These are phyloP conservation scores for Empidonax traillii DNA, from an alignment of 2,113 vertebrate genomes.

Conservation along the genomic window DNA sequence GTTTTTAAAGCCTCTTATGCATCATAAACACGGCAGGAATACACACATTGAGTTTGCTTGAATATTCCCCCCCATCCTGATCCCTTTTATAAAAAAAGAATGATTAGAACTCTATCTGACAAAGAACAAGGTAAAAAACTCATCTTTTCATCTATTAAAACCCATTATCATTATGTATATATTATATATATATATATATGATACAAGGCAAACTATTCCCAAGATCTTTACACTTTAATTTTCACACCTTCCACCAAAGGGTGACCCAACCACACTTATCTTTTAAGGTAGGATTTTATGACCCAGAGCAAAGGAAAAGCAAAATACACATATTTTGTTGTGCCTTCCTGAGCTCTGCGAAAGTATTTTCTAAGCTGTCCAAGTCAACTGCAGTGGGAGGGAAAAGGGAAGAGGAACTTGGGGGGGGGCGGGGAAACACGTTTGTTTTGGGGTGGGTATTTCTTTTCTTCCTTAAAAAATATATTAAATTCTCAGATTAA, in stretches of 20 bases:
- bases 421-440: background rate
- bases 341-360: background rate
- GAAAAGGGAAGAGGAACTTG: background rate
- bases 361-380: background rate
- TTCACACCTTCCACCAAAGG: background rate
- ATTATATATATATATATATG: background rate
- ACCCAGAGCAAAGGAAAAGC: background rate
- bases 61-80: background rate
- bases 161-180: background rate
- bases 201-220: background rate
- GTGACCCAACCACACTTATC: background rate
- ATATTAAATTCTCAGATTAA: background rate
- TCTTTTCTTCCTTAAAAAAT: background rate
- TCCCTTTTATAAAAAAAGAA: background rate
- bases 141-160: background rate
- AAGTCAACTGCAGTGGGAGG: fast-evolving
- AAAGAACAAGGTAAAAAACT: background rate
- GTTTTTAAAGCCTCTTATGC: background rate
- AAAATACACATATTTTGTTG: fast-evolving
- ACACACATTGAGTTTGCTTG: background rate
- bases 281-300: background rate
- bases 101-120: fast-evolving
- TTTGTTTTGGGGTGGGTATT: background rate
- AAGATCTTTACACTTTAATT: background rate
- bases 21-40: background rate